These are phyloP conservation scores for Melanotaenia trifasciata DNA, from an alignment of 2,797 vertebrate genomes.

Conservation along the genomic window DNA sequence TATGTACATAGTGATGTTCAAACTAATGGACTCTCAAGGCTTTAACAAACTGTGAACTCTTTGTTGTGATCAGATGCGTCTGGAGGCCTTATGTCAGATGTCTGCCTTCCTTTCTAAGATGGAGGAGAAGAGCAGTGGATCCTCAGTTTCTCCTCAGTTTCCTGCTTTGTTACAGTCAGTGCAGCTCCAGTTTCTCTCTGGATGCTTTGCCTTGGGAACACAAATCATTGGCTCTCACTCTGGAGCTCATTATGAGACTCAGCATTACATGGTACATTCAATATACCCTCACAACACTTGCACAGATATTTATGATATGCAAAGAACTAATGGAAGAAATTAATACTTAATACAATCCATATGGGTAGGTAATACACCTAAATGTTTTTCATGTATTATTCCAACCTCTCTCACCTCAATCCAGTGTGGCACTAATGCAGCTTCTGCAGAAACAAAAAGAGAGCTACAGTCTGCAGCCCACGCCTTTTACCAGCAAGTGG, in stretches of 20 bases:
- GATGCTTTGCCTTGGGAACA: conserved; percentile 84
- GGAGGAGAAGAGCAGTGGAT: conserved; percentile 80
- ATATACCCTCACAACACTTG: conserved; percentile 4
- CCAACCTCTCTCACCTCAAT: conserved; percentile 26
- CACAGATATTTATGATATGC: conserved; percentile 10
- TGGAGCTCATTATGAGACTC: conserved; percentile 74
- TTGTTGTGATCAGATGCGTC: conserved; percentile 75
- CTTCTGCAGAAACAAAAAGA: conserved; percentile 73
- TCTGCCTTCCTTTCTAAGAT: conserved; percentile 86
- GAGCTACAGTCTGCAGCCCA: conserved; percentile 84
- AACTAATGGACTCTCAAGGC: neutral
- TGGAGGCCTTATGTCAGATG: conserved; percentile 87
- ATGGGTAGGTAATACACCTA: neutral
- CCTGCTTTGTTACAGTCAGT: conserved; percentile 83
- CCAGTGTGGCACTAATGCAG: conserved; percentile 82
- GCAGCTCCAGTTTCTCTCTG: conserved; percentile 87
- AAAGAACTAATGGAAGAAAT: conserved; percentile 3
- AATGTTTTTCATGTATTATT: neutral
- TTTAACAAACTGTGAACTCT: neutral
- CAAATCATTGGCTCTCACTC: conserved; percentile 72
- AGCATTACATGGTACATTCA: conserved; percentile 83
- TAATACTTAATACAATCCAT: conserved; percentile 15
- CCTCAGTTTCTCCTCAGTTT: conserved; percentile 63
- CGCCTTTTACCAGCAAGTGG: conserved; percentile 85
- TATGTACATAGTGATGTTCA: neutral